Evolutionary conservation across 2,888 invertebrate genomes (phyloP).

Genomic region (Eilema griseolum): DNA sequence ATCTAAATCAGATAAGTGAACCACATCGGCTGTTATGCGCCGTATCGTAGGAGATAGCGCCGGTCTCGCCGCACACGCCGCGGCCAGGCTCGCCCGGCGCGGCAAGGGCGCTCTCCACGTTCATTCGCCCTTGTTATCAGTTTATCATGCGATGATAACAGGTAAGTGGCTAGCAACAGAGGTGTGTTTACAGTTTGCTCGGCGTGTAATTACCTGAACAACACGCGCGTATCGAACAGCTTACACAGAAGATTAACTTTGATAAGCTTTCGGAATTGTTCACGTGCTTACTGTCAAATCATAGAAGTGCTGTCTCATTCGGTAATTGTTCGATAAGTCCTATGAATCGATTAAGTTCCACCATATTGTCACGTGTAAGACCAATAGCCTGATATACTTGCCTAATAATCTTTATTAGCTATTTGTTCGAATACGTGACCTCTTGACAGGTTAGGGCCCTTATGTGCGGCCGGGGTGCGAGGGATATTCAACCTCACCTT

Average conservation of each 20-base stretch:
- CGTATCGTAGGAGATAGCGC: not conserved
- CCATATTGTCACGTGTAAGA: not conserved
- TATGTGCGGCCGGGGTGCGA: too few relatives aligned
- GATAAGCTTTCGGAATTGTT: not conserved
- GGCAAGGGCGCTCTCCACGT: conserved; percentile 19
- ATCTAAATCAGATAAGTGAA: not conserved
- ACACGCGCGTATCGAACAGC: not conserved
- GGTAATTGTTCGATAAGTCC: not conserved
- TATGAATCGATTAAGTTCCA: not conserved
- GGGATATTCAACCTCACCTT: too few relatives aligned
- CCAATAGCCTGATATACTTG: not conserved
- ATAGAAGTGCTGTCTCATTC: not conserved
- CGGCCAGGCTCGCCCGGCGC: not conserved
- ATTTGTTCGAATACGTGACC: not conserved
- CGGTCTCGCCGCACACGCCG: not conserved
- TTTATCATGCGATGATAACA: conserved; percentile 21
- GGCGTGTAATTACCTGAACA: conserved; percentile 26
- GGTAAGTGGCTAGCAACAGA: conserved; percentile 32
- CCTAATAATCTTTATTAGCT: not conserved
- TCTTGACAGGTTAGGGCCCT: not conserved
- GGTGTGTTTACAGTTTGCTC: conserved; percentile 25
- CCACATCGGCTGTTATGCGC: not conserved
- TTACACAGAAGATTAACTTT: conserved; percentile 16
- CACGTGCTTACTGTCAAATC: not conserved
- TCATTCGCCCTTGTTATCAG: conserved; percentile 23